Evolutionary conservation across 2,797 vertebrate species (phyloP).

Genomic region (Lagorchestes hirsutus): DNA sequence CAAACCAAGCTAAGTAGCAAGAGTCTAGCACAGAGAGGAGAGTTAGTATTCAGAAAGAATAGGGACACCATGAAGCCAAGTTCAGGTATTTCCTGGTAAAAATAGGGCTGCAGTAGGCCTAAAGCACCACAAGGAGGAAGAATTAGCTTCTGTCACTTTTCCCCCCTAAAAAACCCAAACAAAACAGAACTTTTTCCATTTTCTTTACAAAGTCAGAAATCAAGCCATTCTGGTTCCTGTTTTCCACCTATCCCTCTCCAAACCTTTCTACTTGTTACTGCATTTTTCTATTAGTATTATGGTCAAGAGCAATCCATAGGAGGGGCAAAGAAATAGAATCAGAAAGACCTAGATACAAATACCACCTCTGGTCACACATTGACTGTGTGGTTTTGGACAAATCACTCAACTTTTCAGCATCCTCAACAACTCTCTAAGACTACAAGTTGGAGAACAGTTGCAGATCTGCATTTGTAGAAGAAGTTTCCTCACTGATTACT

Average conservation of each 20-base stretch:
- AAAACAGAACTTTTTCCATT: not conserved
- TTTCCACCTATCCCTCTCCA: not conserved
- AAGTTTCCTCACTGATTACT: not conserved
- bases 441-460: not conserved
- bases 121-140: not conserved
- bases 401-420: not conserved
- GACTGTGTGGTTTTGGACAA: not conserved
- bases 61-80: not conserved
- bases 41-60: not conserved
- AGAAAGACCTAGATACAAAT: not conserved
- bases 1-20: not conserved
- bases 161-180: not conserved
- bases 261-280: not conserved
- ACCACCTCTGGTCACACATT: not conserved
- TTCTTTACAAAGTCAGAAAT: not conserved
- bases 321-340: not conserved
- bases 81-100: not conserved
- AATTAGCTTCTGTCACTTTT: not conserved
- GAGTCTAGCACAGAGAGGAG: not conserved
- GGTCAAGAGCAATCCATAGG: not conserved
- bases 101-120: not conserved
- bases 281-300: not conserved
- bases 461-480: not conserved
- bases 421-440: not conserved
- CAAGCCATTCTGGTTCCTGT: not conserved